Percentiles rank a stretch among this genome's conserved stretches.
Evolutionary conservation across 2,797 vertebrate genomes (phyloP).

Genomic region (Cephalopachus bancanus): DNA sequence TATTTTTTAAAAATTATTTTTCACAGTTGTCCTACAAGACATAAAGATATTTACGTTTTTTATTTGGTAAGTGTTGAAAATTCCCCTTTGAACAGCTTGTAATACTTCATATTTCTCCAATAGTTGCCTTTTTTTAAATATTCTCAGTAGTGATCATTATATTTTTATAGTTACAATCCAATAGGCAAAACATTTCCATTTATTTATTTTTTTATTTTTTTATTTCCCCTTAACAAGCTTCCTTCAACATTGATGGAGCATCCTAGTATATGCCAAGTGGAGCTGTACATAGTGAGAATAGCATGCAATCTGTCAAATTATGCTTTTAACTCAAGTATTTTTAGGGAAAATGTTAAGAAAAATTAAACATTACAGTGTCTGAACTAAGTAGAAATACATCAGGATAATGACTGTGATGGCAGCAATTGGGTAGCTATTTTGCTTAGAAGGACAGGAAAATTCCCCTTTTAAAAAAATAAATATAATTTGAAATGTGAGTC

Average conservation of each 20-base stretch:
- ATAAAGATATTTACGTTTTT: not conserved
- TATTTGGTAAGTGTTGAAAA: not conserved
- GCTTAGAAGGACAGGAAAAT: not conserved
- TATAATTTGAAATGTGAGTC: not conserved
- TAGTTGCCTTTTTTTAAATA: not conserved
- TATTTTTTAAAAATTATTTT: not conserved
- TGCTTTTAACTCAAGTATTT: not conserved
- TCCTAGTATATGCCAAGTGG: not conserved
- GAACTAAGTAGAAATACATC: not conserved
- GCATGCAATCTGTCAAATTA: not conserved
- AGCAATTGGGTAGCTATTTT: not conserved
- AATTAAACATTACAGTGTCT: not conserved
- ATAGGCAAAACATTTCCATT: not conserved
- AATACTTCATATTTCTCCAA: not conserved
- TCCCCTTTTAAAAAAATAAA: not conserved
- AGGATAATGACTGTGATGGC: not conserved
- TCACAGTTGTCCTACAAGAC: not conserved
- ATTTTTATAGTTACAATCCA: not conserved
- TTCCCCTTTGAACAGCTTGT: not conserved
- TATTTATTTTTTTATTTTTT: not conserved
- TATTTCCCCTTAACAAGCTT: not conserved
- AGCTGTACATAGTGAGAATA: not conserved
- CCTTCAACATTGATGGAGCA: not conserved
- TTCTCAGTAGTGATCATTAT: not conserved
- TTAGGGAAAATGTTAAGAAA: not conserved